Conservation (phyloP, 2,797 vertebrate species). For the Coccyzus lansbergi region DNA sequence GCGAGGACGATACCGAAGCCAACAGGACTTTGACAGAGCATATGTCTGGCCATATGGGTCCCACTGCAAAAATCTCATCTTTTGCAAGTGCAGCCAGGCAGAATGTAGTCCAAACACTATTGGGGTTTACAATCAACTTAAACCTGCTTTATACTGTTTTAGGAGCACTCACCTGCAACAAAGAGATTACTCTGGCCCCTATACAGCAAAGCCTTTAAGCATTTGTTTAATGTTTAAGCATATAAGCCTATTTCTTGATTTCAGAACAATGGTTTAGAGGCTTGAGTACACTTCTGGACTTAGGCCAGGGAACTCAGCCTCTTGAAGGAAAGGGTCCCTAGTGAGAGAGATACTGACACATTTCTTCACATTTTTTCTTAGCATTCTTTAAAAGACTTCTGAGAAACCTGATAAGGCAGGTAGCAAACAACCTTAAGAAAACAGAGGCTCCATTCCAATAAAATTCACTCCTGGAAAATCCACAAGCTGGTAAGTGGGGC, state of each 20-base stretch:
- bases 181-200: background rate
- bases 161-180: background rate
- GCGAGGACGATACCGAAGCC: background rate
- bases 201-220: background rate
- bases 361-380: background rate
- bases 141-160: background rate
- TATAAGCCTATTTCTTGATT: background rate
- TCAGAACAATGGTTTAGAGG: background rate
- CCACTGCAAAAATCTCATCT: conserved; percentile 3
- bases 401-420: background rate
- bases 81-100: background rate
- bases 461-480: background rate
- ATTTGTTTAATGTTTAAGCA: background rate
- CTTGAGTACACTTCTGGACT: background rate
- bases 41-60: conserved; percentile 46
- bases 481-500: background rate
- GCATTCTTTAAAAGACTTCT: background rate
- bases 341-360: background rate
- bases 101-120: background rate
- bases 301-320: background rate
- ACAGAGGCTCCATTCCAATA: background rate
- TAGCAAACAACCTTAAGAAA: background rate
- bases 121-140: background rate
- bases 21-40: conserved; percentile 14
- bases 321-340: background rate